Conservation (phyloP, 2,113 vertebrate species). For the Odocoileus virginianus region DNA sequence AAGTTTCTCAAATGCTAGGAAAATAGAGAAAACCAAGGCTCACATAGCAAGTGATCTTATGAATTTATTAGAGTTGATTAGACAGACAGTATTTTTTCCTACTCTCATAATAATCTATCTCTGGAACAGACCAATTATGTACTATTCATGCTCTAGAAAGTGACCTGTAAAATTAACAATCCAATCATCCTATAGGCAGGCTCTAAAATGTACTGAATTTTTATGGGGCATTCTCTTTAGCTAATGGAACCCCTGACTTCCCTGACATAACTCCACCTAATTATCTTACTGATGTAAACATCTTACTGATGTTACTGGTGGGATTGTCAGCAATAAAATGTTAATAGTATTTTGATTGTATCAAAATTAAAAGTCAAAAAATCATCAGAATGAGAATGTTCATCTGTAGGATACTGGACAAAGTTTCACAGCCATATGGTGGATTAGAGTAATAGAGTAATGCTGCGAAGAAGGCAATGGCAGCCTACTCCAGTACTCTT, state of each 20-base stretch:
- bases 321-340: not conserved
- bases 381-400: not conserved
- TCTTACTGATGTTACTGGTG: not conserved
- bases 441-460: not conserved
- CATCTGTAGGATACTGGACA: not conserved
- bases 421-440: not conserved
- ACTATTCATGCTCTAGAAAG: not conserved
- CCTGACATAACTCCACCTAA: not conserved
- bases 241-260: not conserved
- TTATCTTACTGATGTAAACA: not conserved
- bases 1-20: slow-evolving; percentile 14
- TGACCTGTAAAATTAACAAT: slow-evolving; percentile 49
- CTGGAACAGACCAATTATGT: not conserved
- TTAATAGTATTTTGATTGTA: not conserved
- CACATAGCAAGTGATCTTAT: not conserved
- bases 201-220: slow-evolving; percentile 14
- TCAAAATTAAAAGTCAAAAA: slow-evolving; percentile 1
- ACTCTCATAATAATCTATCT: not conserved
- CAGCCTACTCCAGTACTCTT: not conserved
- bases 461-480: not conserved
- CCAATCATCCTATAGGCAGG: not conserved
- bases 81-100: not conserved
- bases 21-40: slow-evolving; percentile 28
- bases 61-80: slow-evolving; percentile 23
- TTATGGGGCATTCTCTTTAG: not conserved